A percentile compares a stretch with the other conserved stretches of the same genome.
Evolutionary conservation across 2,797 vertebrate species (phyloP).

Genomic region (Diglossa cyanea): DNA sequence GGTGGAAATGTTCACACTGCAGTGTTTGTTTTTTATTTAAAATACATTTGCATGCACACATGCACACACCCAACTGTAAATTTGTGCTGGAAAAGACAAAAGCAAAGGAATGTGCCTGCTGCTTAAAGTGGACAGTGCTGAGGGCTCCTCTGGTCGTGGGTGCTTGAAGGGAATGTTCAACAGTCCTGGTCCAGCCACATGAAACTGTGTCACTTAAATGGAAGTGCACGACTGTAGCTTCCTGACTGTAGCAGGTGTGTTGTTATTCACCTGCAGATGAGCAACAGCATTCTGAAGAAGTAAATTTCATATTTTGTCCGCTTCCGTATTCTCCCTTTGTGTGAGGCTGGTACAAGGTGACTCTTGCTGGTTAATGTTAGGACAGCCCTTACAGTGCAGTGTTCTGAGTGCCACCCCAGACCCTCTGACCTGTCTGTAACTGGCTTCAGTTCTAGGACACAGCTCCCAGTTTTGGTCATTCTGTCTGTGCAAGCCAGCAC

Average conservation of each 20-base stretch:
- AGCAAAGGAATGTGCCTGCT: not conserved
- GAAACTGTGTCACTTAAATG: not conserved
- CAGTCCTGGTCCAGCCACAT: not conserved
- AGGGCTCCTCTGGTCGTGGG: not conserved
- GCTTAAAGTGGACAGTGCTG: not conserved
- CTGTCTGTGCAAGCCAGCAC: not conserved
- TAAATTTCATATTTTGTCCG: not conserved
- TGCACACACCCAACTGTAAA: not conserved
- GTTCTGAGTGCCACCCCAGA: not conserved
- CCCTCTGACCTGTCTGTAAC: not conserved
- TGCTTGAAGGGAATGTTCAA: not conserved
- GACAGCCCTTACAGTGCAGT: not conserved
- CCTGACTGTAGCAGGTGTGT: too few species aligned
- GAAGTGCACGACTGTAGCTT: not conserved
- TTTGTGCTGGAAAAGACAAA: not conserved
- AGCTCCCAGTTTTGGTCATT: not conserved
- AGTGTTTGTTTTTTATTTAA: constrained; percentile 19
- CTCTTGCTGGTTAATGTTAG: not conserved
- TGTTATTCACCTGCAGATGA: not conserved
- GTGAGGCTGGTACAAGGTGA: not conserved
- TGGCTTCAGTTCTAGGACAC: not conserved
- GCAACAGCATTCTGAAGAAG: not conserved
- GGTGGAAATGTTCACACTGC: not conserved
- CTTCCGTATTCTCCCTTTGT: not conserved
- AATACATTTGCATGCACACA: not conserved